Conservation (phyloP, 2,797 vertebrate genomes). For the Pangasius macronema region DNA sequence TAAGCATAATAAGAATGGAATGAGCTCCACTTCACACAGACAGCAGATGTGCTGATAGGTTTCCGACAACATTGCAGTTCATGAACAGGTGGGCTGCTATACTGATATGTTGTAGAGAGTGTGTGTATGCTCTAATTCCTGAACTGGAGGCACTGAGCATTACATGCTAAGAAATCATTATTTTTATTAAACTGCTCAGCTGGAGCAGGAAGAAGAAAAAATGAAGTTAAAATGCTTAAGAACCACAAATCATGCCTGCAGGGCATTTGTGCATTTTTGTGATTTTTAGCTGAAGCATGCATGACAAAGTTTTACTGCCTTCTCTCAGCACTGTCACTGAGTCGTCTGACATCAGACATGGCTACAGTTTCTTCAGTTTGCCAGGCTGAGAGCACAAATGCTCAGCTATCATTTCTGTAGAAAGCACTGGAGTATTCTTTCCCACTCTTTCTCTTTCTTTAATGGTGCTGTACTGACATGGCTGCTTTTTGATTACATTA, state of each 20-base stretch:
- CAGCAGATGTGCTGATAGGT: conserved; percentile 31
- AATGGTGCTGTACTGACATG: not conserved
- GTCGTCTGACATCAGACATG: not conserved
- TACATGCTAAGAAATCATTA: not conserved
- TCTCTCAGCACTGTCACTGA: not conserved
- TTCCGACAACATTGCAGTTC: conserved; percentile 14
- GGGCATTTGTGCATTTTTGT: conserved; percentile 37
- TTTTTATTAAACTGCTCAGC: not conserved
- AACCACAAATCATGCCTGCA: conserved; percentile 21
- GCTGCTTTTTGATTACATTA: not conserved
- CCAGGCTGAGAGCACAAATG: not conserved
- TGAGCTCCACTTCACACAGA: not conserved
- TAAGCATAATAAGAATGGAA: conserved; percentile 7
- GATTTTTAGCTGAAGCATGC: conserved; percentile 29
- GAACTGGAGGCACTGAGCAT: not conserved
- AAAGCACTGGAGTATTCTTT: not conserved
- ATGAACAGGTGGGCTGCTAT: conserved; percentile 32
- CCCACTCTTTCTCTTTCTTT: not conserved
- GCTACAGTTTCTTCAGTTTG: not conserved
- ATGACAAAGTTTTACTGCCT: not conserved
- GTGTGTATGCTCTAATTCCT: not conserved
- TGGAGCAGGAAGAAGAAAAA: not conserved
- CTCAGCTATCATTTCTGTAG: not conserved
- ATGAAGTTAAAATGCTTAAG: not conserved
- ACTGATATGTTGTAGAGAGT: not conserved